phyloP scores from a whole-genome alignment of 2,113 vertebrate genomes.

The Takifugu bimaculatus region DNA sequence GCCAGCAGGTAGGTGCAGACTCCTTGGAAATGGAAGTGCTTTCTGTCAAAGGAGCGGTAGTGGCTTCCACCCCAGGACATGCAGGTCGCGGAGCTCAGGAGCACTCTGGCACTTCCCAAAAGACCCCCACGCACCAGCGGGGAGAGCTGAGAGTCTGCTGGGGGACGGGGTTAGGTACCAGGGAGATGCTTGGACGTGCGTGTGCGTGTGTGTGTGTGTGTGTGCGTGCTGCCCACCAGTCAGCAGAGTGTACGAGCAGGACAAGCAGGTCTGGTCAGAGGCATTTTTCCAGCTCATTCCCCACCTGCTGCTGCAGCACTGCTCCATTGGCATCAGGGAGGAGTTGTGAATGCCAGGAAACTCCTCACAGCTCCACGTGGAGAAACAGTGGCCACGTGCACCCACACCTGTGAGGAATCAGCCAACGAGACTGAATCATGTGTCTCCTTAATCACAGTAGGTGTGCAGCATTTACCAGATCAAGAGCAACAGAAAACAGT shows the following conservation, averaged over 20 bases:
- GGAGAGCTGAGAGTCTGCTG: constrained; percentile 61
- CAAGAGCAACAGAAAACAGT: too few relatives aligned
- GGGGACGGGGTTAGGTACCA: not conserved
- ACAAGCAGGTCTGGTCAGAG: constrained; percentile 74
- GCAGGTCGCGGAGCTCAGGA: constrained; percentile 75
- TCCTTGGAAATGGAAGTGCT: constrained; percentile 83
- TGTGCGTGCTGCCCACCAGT: constrained; percentile 53
- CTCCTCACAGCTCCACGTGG: constrained; percentile 78
- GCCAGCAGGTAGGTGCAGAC: constrained; percentile 83
- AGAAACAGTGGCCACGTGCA: constrained; percentile 76
- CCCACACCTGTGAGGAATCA: constrained; percentile 41
- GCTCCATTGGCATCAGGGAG: constrained; percentile 75
- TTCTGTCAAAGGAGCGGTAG: constrained; percentile 83
- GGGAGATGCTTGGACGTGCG: not conserved
- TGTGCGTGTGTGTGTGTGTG: not conserved
- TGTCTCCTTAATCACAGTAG: not conserved
- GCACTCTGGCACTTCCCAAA: constrained; percentile 49
- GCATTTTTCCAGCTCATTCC: constrained; percentile 83
- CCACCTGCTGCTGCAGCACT: constrained; percentile 82
- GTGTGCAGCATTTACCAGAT: too few relatives aligned
- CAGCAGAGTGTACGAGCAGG: constrained; percentile 75
- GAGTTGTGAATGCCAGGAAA: constrained; percentile 61
- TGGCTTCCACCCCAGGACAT: constrained; percentile 83
- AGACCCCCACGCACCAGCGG: constrained; percentile 66
- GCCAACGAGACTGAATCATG: not conserved